phyloP scores from a whole-genome alignment of 2,888 invertebrate species.

The Luperina nickerlii region DNA sequence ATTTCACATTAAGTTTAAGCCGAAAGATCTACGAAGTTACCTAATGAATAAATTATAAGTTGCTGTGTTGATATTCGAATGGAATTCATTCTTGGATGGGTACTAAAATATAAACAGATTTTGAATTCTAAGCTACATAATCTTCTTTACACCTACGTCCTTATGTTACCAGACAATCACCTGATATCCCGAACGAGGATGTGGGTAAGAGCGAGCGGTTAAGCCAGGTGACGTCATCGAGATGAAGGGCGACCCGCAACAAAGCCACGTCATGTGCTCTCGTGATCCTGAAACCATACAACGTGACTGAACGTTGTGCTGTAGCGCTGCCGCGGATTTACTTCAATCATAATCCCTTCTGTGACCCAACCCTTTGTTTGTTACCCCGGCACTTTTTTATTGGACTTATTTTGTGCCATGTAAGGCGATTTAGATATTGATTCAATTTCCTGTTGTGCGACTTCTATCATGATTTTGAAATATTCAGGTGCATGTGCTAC shows the following conservation, averaged over 20 bases:
- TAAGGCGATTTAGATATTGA: slow-evolving; percentile 33
- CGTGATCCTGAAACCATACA: slow-evolving; percentile 78
- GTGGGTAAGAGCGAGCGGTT: slow-evolving; percentile 76
- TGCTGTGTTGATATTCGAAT: background rate
- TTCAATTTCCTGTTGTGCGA: slow-evolving; percentile 22
- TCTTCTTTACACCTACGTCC: background rate
- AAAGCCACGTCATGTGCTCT: slow-evolving; percentile 86
- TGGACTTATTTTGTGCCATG: slow-evolving; percentile 21
- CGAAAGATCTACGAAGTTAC: slow-evolving; percentile 3
- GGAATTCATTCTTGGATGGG: background rate
- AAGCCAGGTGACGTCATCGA: slow-evolving; percentile 75
- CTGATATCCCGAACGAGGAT: slow-evolving; percentile 83
- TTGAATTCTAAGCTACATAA: background rate
- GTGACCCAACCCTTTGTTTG: slow-evolving; percentile 19
- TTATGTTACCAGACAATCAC: slow-evolving; percentile 67
- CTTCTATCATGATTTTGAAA: slow-evolving; percentile 1
- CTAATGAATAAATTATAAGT: background rate
- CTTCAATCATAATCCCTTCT: slow-evolving; percentile 37
- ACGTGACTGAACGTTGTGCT: slow-evolving; percentile 43
- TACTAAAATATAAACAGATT: background rate
- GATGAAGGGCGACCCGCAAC: slow-evolving; percentile 75
- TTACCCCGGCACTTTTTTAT: slow-evolving; percentile 26
- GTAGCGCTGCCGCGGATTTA: slow-evolving; percentile 51
- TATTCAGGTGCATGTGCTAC: background rate
- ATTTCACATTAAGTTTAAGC: slow-evolving; percentile 7